phyloP scores from a whole-genome alignment of 2,113 vertebrate genomes.

The Rhynchomys soricoides region DNA sequence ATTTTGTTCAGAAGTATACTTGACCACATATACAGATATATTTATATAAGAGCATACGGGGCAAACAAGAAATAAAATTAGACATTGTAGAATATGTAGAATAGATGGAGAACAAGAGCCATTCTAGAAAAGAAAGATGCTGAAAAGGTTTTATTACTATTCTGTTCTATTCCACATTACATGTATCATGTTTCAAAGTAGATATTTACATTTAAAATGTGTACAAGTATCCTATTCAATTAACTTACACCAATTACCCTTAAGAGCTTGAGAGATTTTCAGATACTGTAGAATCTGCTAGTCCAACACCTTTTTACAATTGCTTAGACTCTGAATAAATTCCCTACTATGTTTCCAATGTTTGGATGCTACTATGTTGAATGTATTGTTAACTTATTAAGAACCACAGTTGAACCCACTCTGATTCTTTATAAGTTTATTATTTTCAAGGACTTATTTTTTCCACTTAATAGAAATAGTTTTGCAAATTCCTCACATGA shows the following conservation, averaged over 20 bases:
- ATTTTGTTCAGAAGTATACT: background rate
- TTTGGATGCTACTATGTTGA: background rate
- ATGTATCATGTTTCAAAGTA: background rate
- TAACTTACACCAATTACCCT: background rate
- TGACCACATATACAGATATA: background rate
- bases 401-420: background rate
- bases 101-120: background rate
- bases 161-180: background rate
- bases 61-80: background rate
- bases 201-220: background rate
- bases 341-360: background rate
- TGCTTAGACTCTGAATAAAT: background rate
- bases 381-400: background rate
- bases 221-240: background rate
- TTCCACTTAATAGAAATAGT: background rate
- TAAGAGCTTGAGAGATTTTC: background rate
- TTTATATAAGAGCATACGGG: background rate
- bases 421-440: background rate
- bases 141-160: background rate
- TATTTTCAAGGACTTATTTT: background rate
- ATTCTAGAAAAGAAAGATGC: background rate
- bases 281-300: background rate
- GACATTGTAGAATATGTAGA: background rate
- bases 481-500: background rate
- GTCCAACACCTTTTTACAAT: background rate